A percentile compares a stretch with the other conserved stretches of the same genome.
Evolutionary conservation across 1,140 invertebrate genomes (phyloP).

Genomic region (Idris sp.): DNA sequence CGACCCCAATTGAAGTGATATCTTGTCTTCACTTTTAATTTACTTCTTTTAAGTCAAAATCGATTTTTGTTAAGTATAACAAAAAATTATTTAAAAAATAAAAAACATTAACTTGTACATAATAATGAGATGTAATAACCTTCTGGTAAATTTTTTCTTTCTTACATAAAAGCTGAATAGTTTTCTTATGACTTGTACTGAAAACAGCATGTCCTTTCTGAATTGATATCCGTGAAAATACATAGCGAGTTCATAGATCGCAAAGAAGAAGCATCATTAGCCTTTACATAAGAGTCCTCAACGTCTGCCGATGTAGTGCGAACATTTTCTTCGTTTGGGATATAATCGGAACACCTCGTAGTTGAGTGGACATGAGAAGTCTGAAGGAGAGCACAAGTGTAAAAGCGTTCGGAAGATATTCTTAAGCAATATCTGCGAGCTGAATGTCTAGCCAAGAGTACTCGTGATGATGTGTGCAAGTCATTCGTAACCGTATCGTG

Average conservation of each 20-base stretch:
- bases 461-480: slow-evolving; percentile 71
- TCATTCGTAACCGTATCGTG: slow-evolving; percentile 76
- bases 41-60: too few relatives aligned
- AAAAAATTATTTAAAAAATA: too few relatives aligned
- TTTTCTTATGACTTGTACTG: slow-evolving; percentile 1
- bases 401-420: slow-evolving; percentile 64
- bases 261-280: slow-evolving; percentile 64
- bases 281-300: slow-evolving; percentile 65
- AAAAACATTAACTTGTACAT: too few relatives aligned
- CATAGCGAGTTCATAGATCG: slow-evolving; percentile 32
- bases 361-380: slow-evolving; percentile 58
- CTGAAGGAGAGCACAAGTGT: slow-evolving; percentile 56
- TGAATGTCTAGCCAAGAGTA: slow-evolving; percentile 58
- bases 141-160: too few relatives aligned
- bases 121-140: too few relatives aligned
- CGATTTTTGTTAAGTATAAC: too few relatives aligned
- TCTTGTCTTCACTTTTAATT: too few relatives aligned
- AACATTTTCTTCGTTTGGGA: slow-evolving; percentile 50
- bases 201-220: slow-evolving; percentile 20
- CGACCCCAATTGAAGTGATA: too few relatives aligned
- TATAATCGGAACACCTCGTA: slow-evolving; percentile 50
- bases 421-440: slow-evolving; percentile 64
- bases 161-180: slow-evolving; percentile 20
- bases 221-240: slow-evolving; percentile 49
- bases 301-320: slow-evolving; percentile 48